Evolutionary conservation across 2,888 invertebrate species (phyloP).

Genomic region (Schrankia costaestrigalis): DNA sequence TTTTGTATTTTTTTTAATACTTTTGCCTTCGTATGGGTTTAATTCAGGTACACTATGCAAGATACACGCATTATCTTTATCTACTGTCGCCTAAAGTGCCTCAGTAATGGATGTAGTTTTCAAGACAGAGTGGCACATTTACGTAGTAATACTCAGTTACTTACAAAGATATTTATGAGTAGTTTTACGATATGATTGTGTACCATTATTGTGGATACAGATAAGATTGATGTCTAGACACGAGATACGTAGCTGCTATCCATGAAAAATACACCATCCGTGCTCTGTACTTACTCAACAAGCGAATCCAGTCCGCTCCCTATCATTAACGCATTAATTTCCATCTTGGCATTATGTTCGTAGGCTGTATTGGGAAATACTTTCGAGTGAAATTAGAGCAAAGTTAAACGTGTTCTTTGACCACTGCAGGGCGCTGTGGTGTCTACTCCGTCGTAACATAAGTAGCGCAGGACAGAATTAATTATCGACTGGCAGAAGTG

Average conservation of each 20-base stretch:
- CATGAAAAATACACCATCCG: conserved; percentile 29
- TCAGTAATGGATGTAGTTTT: conserved; percentile 16
- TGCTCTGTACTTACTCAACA: conserved; percentile 24
- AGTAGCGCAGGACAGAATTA: conserved; percentile 73
- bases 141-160: conserved; percentile 16
- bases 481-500: conserved; percentile 60
- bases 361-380: conserved; percentile 38
- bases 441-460: conserved; percentile 59
- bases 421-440: conserved; percentile 63
- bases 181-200: conserved; percentile 29
- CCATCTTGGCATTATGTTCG: conserved; percentile 39
- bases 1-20: conserved; percentile 12
- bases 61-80: conserved; percentile 18
- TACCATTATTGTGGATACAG: conserved; percentile 22
- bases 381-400: conserved; percentile 56
- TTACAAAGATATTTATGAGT: conserved; percentile 19
- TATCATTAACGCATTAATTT: conserved; percentile 41
- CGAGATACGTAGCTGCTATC: conserved; percentile 18
- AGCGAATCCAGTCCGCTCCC: conserved; percentile 25
- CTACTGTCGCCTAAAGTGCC: conserved; percentile 14
- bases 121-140: conserved; percentile 16
- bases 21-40: conserved; percentile 26
- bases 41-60: conserved; percentile 9
- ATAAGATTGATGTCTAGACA: conserved; percentile 26
- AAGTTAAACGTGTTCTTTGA: conserved; percentile 59